A percentile compares a stretch with the other conserved stretches of the same genome.
Evolutionary conservation across 2,888 invertebrate genomes (phyloP).

Genomic region (Callosobruchus maculatus): DNA sequence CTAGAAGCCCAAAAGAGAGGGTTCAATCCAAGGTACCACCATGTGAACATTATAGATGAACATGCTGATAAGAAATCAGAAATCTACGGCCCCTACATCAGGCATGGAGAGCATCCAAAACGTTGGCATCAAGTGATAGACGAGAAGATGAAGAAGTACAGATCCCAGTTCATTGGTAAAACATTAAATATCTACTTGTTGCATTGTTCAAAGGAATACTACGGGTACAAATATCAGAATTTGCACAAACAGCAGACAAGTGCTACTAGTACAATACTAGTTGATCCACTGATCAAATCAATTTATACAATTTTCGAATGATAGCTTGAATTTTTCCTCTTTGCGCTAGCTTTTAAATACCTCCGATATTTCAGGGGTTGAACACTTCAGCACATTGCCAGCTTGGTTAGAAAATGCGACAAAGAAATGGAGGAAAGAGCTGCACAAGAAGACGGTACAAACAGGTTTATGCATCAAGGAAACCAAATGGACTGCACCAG

Average conservation of each 20-base stretch:
- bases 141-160: constrained; percentile 37
- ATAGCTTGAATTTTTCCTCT: no score
- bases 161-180: constrained; percentile 41
- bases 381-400: constrained; percentile 51
- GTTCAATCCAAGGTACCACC: constrained; percentile 44
- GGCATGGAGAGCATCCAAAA: constrained; percentile 64
- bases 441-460: neutral
- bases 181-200: constrained; percentile 32
- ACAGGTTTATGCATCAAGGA: constrained; percentile 55
- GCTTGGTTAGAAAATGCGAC: constrained; percentile 50
- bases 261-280: no score
- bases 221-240: no score
- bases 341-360: no score
- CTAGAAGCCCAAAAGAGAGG: constrained; percentile 48
- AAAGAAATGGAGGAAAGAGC: constrained; percentile 31
- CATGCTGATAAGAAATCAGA: constrained; percentile 60
- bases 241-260: no score
- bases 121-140: constrained; percentile 56
- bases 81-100: constrained; percentile 60
- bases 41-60: constrained; percentile 50
- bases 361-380: no score
- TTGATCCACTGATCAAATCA: no score
- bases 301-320: no score
- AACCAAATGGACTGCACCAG: constrained; percentile 64
- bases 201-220: no score